Conservation (phyloP, 2,888 invertebrate species). For the Unio pictorum region DNA sequence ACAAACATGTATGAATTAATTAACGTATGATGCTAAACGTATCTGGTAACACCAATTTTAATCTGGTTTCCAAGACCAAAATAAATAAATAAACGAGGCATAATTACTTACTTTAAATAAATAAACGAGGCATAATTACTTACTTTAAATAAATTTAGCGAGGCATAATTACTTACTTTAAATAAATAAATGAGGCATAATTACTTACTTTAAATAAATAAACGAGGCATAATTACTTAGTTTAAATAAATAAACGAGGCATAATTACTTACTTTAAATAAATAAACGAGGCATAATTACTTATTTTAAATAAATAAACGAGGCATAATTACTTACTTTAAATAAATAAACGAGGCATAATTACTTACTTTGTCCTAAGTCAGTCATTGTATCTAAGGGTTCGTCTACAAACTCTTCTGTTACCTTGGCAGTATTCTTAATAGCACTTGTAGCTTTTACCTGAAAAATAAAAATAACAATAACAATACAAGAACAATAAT, state of each 20-base stretch:
- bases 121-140: no score
- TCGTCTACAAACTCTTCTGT: conserved; percentile 39
- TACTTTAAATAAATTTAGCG: no score
- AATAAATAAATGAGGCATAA: neutral
- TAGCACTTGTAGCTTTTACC: conserved; percentile 32
- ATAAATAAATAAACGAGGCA: neutral
- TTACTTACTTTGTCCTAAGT: conserved; percentile 34
- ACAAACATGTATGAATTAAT: no score
- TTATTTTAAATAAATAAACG: conserved; percentile 14
- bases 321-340: conserved; percentile 17
- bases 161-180: no score
- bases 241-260: no score
- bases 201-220: no score
- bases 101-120: no score
- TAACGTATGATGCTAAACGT: neutral
- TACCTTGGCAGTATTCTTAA: conserved; percentile 35
- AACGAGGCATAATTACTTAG: no score
- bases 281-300: neutral
- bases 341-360: no score
- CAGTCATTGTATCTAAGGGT: conserved; percentile 28
- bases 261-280: conserved; percentile 17
- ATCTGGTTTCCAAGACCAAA: neutral
- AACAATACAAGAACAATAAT: no score
- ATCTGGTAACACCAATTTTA: neutral
- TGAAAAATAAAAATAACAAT: neutral